phyloP scores from a whole-genome alignment of 1,140 invertebrate genomes.

The Mylabris phalerata region DNA sequence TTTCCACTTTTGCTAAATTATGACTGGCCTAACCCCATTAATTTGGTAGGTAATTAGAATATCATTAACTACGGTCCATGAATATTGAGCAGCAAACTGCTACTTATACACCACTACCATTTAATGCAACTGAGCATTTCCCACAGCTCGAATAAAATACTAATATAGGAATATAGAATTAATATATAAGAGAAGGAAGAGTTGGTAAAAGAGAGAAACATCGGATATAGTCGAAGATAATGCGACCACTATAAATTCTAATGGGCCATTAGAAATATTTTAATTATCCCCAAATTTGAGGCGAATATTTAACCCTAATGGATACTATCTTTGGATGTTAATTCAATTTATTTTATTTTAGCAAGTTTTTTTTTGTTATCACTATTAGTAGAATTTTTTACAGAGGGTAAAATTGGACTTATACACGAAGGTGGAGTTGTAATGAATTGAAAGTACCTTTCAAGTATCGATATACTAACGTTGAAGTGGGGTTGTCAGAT shows the following conservation, averaged over 20 bases:
- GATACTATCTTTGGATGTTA: too few species aligned
- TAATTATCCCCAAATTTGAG: not conserved
- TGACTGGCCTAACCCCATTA: conserved; percentile 17
- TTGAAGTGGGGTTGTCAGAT: conserved; percentile 28
- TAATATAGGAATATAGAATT: not conserved
- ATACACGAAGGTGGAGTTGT: conserved; percentile 16
- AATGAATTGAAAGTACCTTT: conserved; percentile 30
- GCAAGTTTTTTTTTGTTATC: too few species aligned
- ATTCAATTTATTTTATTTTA: too few species aligned
- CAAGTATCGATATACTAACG: conserved; percentile 31
- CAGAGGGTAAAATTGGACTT: too few species aligned
- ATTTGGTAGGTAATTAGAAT: conserved; percentile 17
- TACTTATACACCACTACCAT: conserved; percentile 1
- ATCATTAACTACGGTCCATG: conserved; percentile 18
- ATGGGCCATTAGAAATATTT: conserved; percentile 10
- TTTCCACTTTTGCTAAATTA: conserved; percentile 6
- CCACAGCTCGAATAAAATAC: conserved; percentile 12
- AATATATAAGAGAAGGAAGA: too few species aligned
- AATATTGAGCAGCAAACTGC: conserved; percentile 16
- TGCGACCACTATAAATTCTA: conserved; percentile 6
- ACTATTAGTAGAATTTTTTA: too few species aligned
- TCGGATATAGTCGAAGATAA: too few species aligned
- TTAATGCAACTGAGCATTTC: conserved; percentile 16
- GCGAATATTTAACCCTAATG: too few species aligned
- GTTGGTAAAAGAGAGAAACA: too few species aligned